Evolutionary conservation across 2,888 invertebrate genomes (phyloP).

Genomic region (Yponomeuta cagnagella): DNA sequence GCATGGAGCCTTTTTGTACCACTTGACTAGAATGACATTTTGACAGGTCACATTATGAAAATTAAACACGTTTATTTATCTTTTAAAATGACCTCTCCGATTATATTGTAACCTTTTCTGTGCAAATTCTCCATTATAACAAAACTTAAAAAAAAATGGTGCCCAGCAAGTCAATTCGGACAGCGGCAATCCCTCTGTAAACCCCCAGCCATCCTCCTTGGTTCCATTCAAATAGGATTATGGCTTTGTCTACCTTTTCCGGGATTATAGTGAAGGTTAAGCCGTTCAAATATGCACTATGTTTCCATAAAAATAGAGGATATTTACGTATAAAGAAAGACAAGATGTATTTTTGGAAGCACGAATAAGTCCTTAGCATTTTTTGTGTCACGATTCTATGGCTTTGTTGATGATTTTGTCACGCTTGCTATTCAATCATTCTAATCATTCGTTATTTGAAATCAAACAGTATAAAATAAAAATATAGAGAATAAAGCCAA

Average conservation of each 20-base stretch:
- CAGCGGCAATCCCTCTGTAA: too few species aligned
- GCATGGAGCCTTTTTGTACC: too few species aligned
- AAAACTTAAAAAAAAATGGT: too few species aligned
- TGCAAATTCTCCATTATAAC: too few species aligned
- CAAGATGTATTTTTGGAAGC: not conserved
- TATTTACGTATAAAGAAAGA: not conserved
- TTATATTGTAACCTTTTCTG: too few species aligned
- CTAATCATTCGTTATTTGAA: not conserved
- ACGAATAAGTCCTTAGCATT: not conserved
- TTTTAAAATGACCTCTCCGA: too few species aligned
- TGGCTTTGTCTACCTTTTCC: not conserved
- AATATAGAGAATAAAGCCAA: too few species aligned
- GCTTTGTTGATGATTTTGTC: not conserved
- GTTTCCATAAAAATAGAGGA: not conserved
- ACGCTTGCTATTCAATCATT: not conserved
- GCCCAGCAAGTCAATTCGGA: too few species aligned
- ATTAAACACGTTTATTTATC: too few species aligned
- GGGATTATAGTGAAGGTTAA: not conserved
- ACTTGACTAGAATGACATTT: too few species aligned
- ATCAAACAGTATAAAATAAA: not conserved
- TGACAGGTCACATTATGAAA: too few species aligned
- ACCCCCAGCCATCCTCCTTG: too few species aligned
- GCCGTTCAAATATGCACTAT: not conserved
- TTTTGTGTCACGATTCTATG: not conserved
- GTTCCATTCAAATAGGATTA: not conserved